Base-by-base conservation (phyloP, 2,888 invertebrate species). In the Xanthorhoe designata region DNA sequence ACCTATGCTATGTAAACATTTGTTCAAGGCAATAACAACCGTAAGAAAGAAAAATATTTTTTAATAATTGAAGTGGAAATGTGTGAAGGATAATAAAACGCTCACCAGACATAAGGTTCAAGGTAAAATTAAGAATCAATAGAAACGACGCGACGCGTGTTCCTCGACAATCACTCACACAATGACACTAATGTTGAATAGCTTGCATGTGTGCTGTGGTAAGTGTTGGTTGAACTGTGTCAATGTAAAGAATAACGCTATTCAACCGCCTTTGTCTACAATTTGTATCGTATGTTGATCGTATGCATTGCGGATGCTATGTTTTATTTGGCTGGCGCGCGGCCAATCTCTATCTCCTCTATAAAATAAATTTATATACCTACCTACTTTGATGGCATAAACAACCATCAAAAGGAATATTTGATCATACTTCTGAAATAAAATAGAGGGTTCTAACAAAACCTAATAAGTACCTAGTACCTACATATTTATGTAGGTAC, bases 51-150 rank as follows among this genome's bases (percentile, higher is more conserved):
- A 17, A 24, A 8, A n/a, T 7, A 18, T 49, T 51, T 50, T 55
- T 15, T 13, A 29, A 18, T 8, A 17, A 29, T 57, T 47, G 8
- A 55, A 19, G 51, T 18, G 29, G 38, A 47, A 61, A 52, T n/a
- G 13, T 45, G 45, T 52, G 54, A n/a, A n/a, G n/a, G 38, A 71
- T 77, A 64, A 72, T n/a, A 64, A 75, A 88, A 32, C 49, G 55
- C 92, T 92, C 80, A 92, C 92, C 92, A 80, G 92, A 88, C 92
- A 92, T 92, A 82, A 83, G 88, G 86, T 88, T 90, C 89, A 91
- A 92, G 89, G 90, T 86, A 75, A 49, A 42, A 84, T 85, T 78
- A 83, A 86, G 86, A 91, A 91, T 92, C 91, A 86, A 92, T 91
- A 89, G 78, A 89, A 88, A 91, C 86, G 79, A 80, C 84, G 79